These are phyloP conservation scores for Thalpophila matura DNA, from an alignment of 2,888 invertebrate species.

Conservation along the genomic window DNA sequence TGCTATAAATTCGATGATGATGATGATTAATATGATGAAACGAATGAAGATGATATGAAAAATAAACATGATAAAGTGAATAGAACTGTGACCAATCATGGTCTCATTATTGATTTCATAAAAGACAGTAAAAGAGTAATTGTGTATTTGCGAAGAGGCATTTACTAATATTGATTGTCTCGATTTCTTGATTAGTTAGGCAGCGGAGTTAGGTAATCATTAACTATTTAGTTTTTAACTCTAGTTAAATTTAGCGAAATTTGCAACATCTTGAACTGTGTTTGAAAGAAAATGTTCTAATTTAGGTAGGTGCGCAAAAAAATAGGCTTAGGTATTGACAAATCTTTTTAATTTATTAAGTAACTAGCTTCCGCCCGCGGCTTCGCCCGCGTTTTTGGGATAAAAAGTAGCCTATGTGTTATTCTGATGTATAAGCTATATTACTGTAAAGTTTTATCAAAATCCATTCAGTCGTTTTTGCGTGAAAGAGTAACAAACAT, in stretches of 20 bases:
- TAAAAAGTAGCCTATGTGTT: no score
- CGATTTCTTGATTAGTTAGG: constrained; percentile 44
- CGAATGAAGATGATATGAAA: not conserved
- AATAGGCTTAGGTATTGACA: not conserved
- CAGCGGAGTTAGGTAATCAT: constrained; percentile 51
- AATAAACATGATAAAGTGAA: constrained; percentile 10
- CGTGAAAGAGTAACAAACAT: no score
- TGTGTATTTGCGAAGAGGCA: constrained; percentile 60
- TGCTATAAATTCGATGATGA: not conserved
- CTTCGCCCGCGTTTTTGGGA: no score
- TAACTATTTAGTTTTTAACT: constrained; percentile 51
- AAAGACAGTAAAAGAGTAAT: constrained; percentile 60
- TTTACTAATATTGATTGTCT: constrained; percentile 64
- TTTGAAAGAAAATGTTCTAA: not conserved
- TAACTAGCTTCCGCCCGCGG: no score
- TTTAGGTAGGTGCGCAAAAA: not conserved
- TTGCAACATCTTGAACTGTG: constrained; percentile 47
- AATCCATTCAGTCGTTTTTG: no score
- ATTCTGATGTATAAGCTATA: no score
- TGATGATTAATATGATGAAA: not conserved
- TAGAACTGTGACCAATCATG: constrained; percentile 31
- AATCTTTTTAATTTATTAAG: no score
- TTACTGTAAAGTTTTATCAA: no score
- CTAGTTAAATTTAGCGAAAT: constrained; percentile 44
- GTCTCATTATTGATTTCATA: constrained; percentile 44